A percentile compares a stretch with the other conserved stretches of the same genome.
Conservation (phyloP, 2,888 invertebrate genomes). For the Stratiomys singularior region DNA sequence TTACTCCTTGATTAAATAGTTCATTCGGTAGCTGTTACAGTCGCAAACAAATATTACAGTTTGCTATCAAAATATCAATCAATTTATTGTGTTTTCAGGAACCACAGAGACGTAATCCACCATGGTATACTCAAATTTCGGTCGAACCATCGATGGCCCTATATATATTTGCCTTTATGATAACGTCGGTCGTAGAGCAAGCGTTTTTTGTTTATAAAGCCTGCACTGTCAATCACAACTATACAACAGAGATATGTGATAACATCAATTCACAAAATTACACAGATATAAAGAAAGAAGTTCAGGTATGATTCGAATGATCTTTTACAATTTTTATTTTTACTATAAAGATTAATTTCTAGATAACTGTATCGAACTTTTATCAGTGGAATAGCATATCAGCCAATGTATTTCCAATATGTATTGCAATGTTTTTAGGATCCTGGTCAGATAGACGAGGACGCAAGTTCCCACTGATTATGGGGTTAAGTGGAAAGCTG, state of each 20-base stretch:
- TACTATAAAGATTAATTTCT: not conserved
- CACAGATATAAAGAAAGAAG: constrained; percentile 72
- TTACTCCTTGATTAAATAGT: no score
- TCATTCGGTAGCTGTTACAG: no score
- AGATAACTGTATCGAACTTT: constrained; percentile 79
- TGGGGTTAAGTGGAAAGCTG: constrained; percentile 79
- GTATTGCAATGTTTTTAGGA: constrained; percentile 82
- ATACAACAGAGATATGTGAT: constrained; percentile 74
- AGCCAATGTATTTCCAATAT: constrained; percentile 77
- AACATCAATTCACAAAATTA: constrained; percentile 68
- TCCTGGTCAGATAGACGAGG: constrained; percentile 86
- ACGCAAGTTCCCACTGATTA: constrained; percentile 76
- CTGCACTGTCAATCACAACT: constrained; percentile 78
- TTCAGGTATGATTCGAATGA: constrained; percentile 71
- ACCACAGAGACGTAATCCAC: not conserved
- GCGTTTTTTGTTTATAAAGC: constrained; percentile 82
- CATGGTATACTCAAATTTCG: constrained; percentile 67
- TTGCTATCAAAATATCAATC: no score
- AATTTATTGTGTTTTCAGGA: not conserved
- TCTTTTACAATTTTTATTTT: not conserved
- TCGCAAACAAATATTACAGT: no score
- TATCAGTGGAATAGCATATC: constrained; percentile 83
- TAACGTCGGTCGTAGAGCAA: constrained; percentile 82
- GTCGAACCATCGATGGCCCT: constrained; percentile 89
- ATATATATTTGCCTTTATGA: constrained; percentile 89